These are phyloP conservation scores for Alouatta palliata DNA, from an alignment of 2,113 vertebrate genomes.

Conservation along the genomic window DNA sequence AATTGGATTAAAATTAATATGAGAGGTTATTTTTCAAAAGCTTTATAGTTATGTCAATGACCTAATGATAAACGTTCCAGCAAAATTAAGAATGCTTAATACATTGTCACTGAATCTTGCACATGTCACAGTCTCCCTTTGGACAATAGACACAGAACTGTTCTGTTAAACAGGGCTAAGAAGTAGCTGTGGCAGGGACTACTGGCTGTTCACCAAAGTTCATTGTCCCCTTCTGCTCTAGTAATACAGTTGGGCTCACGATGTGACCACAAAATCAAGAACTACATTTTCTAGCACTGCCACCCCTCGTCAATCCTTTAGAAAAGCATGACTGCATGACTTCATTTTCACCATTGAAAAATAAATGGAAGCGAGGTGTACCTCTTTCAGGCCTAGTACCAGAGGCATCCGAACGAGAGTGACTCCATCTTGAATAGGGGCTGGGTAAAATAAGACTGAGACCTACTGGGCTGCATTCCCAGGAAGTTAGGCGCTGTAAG, in stretches of 20 bases:
- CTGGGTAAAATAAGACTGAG: no score
- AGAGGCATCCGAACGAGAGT: no score
- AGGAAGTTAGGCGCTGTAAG: no score
- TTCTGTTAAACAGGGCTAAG: not conserved
- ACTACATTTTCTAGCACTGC: not conserved
- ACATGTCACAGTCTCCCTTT: not conserved
- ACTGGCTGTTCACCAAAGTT: not conserved
- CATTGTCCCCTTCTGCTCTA: not conserved
- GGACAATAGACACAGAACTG: not conserved
- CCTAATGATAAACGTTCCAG: not conserved
- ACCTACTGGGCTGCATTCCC: no score
- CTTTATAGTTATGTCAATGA: slow-evolving; percentile 28
- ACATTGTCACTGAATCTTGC: not conserved
- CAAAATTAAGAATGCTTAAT: slow-evolving; percentile 5
- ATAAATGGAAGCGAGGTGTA: not conserved
- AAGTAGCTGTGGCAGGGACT: not conserved
- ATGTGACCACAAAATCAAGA: not conserved
- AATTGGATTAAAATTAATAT: slow-evolving; percentile 60
- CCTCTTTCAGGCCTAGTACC: not conserved
- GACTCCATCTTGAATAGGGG: no score
- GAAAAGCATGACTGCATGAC: not conserved
- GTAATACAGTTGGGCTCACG: not conserved
- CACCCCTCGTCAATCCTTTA: not conserved
- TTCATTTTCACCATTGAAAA: not conserved
- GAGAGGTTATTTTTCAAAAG: slow-evolving; percentile 54